These are phyloP conservation scores for Intellagama lesueurii DNA, from an alignment of 2,797 vertebrate genomes.

Conservation along the genomic window DNA sequence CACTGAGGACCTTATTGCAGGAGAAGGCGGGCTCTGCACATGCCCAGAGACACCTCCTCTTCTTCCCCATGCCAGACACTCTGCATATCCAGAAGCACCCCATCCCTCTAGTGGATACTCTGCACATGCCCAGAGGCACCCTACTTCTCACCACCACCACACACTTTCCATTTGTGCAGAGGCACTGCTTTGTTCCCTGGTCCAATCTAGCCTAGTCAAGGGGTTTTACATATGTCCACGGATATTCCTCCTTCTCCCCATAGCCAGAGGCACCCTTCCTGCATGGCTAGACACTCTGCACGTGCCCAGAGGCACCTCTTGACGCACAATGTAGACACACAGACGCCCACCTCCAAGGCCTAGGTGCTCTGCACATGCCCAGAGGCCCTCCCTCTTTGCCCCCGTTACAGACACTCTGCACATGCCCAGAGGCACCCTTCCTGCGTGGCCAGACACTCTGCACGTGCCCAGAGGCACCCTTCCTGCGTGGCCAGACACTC, in stretches of 20 bases:
- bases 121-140: no score
- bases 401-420: no score
- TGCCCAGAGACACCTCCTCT: not conserved
- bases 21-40: not conserved
- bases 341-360: no score
- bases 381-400: not conserved
- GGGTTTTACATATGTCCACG: not conserved
- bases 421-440: no score
- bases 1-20: no score
- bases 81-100: no score
- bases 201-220: no score
- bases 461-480: no score
- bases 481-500: no score
- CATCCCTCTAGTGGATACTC: no score
- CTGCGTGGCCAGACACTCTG: not conserved
- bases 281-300: not conserved
- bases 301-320: not conserved
- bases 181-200: not conserved
- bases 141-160: no score
- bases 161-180: not conserved
- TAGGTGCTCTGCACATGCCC: not conserved
- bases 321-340: not conserved
- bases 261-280: not conserved
- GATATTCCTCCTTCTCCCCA: not conserved
- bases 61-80: no score